Conservation (phyloP, 2,797 vertebrate species). For the Lindbergichthys nudifrons region DNA sequence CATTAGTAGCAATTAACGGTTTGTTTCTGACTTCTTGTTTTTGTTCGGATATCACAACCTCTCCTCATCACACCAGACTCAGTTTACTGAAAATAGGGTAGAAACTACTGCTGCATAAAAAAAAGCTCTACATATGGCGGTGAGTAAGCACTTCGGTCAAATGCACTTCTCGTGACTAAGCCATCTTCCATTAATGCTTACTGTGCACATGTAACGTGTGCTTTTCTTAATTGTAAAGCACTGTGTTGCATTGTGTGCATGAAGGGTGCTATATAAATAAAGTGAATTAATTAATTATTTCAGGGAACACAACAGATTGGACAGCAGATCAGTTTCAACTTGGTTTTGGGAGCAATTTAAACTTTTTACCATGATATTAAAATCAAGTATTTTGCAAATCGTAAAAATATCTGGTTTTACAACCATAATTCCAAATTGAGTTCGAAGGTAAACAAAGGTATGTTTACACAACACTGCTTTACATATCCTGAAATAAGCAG, state of each 20-base stretch:
- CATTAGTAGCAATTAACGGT: neutral
- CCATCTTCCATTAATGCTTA: neutral
- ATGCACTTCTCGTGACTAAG: conserved; percentile 1
- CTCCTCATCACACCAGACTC: neutral
- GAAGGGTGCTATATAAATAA: no score
- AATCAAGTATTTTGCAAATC: no score
- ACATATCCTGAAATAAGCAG: neutral
- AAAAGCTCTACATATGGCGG: neutral
- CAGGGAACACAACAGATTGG: neutral
- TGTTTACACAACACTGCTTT: conserved; percentile 6
- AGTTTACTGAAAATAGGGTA: neutral
- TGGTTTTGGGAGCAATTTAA: neutral
- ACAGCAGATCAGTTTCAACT: neutral
- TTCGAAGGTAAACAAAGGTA: neutral
- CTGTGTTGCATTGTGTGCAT: no score
- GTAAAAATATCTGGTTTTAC: no score
- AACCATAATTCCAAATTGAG: neutral
- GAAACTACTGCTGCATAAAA: neutral
- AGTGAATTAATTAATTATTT: no score
- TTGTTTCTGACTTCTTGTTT: neutral
- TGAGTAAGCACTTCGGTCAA: neutral
- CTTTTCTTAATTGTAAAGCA: no score
- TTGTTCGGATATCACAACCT: conserved; percentile 13
- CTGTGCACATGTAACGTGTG: neutral
- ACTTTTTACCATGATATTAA: no score